Evolutionary conservation across 2,797 vertebrate genomes (phyloP), one percentile per base, ranked within the genome.

Genomic region (Menidia menidia): DNA sequence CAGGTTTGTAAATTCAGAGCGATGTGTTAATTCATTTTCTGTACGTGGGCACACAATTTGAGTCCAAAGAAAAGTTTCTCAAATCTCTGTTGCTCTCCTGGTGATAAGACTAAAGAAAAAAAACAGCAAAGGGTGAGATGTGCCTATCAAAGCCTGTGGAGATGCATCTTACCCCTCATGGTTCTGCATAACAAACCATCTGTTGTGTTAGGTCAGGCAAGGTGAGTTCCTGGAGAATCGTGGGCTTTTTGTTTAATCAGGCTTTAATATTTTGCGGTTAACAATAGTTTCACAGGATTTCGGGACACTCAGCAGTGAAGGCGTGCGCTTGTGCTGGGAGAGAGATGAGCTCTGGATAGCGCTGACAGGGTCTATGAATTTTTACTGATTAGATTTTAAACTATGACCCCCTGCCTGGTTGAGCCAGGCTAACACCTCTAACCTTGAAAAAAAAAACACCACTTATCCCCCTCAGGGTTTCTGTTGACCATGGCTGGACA

Each of bases 151-250:
- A 53, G 51, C 19, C 51, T 53, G 51, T 31, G 51, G 12, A 53
- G 51, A 25, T 31, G 19, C 31, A 53, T 6, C 51, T 53, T 53
- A 31, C 25, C 31, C 51, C 51, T 14, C 25, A 25, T 53, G 51
- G 25, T 31, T 53, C 14, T 53, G 13, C 25, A 18, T 31, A 53
- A 53, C 51, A 53, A 53, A 53, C 51, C 51, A 32, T 53, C 51
- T 31, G 51, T 25, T 25, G 30, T 13, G 25, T 53, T 30, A 53
- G 13, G 25, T 53, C 14, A 7, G 25, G 2, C 6, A 0, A 31
- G 51, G 2, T 14, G 12, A 31, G 12, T 31, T 32, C 25, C 31
- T 30, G 31, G 47, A 51, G 25, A 52, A 25, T 25, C 3, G 10
- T 19, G 47, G 7, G 47, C 19, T n/a, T 48, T 52, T 14, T 31